Percentiles rank a stretch among this genome's conserved stretches.
phyloP scores from a whole-genome alignment of 2,888 invertebrate genomes.

The Clunio marinus region DNA sequence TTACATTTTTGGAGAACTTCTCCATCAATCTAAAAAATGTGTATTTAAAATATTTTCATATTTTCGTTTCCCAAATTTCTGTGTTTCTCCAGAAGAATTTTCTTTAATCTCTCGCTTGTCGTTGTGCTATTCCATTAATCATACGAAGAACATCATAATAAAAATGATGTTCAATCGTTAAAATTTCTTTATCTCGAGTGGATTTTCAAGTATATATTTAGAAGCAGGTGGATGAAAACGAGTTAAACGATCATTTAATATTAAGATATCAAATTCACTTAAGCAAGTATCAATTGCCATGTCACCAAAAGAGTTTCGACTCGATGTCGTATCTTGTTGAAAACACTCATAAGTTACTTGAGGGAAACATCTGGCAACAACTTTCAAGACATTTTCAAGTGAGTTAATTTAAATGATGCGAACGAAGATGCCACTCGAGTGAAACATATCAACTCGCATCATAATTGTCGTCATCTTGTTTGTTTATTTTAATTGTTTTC shows the following conservation, averaged over 20 bases:
- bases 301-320: conserved; percentile 15
- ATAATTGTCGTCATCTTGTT: conserved; percentile 34
- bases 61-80: conserved; percentile 8
- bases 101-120: conserved; percentile 10
- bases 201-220: neutral
- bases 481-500: conserved; percentile 29
- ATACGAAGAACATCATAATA: conserved; percentile 17
- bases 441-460: neutral
- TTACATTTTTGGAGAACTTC: conserved; percentile 22
- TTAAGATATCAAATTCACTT: conserved; percentile 20
- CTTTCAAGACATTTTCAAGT: conserved; percentile 9
- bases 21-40: neutral
- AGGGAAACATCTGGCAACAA: conserved; percentile 26
- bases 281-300: conserved; percentile 26
- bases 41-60: neutral
- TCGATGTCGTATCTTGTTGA: neutral
- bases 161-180: neutral
- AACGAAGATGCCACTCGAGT: neutral
- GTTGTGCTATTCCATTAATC: conserved; percentile 22
- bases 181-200: neutral
- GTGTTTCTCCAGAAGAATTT: conserved; percentile 24
- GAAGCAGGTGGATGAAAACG: conserved; percentile 28
- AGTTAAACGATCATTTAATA: conserved; percentile 7
- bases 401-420: neutral
- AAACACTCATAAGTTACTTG: conserved; percentile 26